A percentile compares a stretch with the other conserved stretches of the same genome.
phyloP scores from a whole-genome alignment of 1,140 invertebrate genomes.

The Drosophila bocqueti region DNA sequence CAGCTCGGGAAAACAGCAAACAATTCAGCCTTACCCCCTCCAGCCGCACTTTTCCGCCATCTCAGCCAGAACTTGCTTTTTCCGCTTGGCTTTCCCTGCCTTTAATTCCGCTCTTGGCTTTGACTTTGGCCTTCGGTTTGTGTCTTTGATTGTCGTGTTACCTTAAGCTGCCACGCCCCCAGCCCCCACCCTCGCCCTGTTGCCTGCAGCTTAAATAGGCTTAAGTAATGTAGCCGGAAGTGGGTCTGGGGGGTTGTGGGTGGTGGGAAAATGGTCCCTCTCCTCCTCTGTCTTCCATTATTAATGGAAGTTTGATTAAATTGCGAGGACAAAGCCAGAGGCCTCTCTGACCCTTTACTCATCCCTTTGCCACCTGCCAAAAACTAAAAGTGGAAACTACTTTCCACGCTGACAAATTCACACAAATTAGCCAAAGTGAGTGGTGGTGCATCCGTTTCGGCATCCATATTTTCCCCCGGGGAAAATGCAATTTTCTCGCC shows the following conservation, averaged over 20 bases:
- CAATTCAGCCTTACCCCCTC: background rate
- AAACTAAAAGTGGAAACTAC: slow-evolving; percentile 1
- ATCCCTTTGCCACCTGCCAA: slow-evolving; percentile 5
- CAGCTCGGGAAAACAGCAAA: slow-evolving; percentile 3
- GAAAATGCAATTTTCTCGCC: slow-evolving; percentile 36
- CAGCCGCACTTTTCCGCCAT: slow-evolving; percentile 9
- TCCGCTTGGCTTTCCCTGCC: slow-evolving; percentile 37
- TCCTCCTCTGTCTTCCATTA: slow-evolving; percentile 62
- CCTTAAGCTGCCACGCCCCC: slow-evolving; percentile 31
- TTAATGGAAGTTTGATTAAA: slow-evolving; percentile 82
- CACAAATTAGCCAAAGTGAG: slow-evolving; percentile 63
- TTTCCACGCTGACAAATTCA: slow-evolving; percentile 63
- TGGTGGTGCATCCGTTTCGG: slow-evolving; percentile 32
- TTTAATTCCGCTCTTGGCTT: slow-evolving; percentile 53
- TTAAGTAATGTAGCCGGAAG: slow-evolving; percentile 63
- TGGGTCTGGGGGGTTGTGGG: background rate
- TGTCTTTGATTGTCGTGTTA: slow-evolving; percentile 65
- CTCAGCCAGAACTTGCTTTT: slow-evolving; percentile 11
- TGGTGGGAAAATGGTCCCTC: slow-evolving; percentile 3
- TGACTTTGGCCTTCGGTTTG: slow-evolving; percentile 43
- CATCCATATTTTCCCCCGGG: slow-evolving; percentile 12
- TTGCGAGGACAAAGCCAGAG: slow-evolving; percentile 36
- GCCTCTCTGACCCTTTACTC: background rate
- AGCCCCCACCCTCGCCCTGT: background rate
- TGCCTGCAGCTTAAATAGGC: slow-evolving; percentile 64